Conservation (phyloP, 2,888 invertebrate species). For the Sthenelais limicola region DNA sequence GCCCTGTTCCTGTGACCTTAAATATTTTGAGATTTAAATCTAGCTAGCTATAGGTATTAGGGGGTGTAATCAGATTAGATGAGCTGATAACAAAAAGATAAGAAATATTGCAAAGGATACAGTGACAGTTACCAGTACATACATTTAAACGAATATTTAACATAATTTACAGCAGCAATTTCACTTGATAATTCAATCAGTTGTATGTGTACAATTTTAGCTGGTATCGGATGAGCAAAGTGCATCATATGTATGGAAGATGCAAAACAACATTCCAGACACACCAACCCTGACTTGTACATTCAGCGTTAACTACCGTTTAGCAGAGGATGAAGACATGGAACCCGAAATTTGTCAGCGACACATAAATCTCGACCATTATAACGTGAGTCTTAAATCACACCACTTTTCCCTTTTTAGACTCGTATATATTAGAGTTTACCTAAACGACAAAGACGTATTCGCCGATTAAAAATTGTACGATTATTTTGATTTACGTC, state of each 20-base stretch:
- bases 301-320: background rate
- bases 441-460: background rate
- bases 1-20: background rate
- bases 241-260: constrained; percentile 89
- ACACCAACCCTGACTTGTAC: constrained; percentile 6
- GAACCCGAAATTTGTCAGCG: constrained; percentile 74
- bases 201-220: constrained; percentile 68
- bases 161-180: background rate
- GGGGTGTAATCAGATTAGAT: too few species aligned
- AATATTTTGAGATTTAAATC: background rate
- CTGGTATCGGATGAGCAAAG: constrained; percentile 83
- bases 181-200: background rate
- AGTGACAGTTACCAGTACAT: background rate
- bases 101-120: background rate
- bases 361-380: constrained; percentile 86
- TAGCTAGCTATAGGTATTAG: too few species aligned
- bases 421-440: constrained; percentile 5
- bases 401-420: too few species aligned
- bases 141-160: background rate
- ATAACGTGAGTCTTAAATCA: constrained; percentile 78
- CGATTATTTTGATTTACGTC: too few species aligned
- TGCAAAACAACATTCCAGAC: constrained; percentile 72
- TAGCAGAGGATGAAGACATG: constrained; percentile 3
- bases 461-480: too few species aligned
- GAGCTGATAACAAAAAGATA: background rate